A percentile compares a stretch with the other conserved stretches of the same genome.
Conservation (phyloP, 2,113 vertebrate genomes). For the Polyodon spathula region DNA sequence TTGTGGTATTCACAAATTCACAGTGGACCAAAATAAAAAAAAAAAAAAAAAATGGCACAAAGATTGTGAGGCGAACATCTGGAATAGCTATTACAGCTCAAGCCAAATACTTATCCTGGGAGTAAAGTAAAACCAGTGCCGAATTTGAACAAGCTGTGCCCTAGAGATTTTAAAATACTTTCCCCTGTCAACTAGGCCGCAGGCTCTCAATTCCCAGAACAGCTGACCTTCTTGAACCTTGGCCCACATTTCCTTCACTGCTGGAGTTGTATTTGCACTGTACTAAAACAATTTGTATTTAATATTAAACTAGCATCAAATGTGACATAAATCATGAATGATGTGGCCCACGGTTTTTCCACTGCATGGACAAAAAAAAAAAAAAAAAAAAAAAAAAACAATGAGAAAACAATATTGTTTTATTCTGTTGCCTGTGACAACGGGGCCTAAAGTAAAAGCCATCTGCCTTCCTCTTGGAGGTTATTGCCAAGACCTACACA, state of each 20-base stretch:
- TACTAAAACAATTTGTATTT: constrained; percentile 49
- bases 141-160: constrained; percentile 53
- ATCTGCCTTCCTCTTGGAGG: constrained; percentile 40
- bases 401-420: constrained; percentile 41
- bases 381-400: constrained; percentile 20
- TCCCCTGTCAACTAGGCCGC: constrained; percentile 46
- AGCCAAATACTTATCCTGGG: constrained; percentile 60
- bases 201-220: constrained; percentile 31
- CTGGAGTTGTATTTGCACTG: constrained; percentile 34
- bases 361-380: constrained; percentile 20
- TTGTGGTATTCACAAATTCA: constrained; percentile 55
- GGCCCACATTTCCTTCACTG: constrained; percentile 27
- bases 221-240: constrained; percentile 37
- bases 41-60: constrained; percentile 18
- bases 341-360: constrained; percentile 23
- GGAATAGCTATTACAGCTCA: constrained; percentile 48
- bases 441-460: constrained; percentile 36
- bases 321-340: constrained; percentile 44
- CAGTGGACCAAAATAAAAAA: constrained; percentile 41
- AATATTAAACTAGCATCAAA: constrained; percentile 49
- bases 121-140: constrained; percentile 49
- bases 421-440: constrained; percentile 24
- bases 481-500: constrained; percentile 34
- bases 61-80: constrained; percentile 56
- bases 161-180: constrained; percentile 55